phyloP scores from a whole-genome alignment of 1,140 invertebrate genomes.

The Drosophila eugracilis region DNA sequence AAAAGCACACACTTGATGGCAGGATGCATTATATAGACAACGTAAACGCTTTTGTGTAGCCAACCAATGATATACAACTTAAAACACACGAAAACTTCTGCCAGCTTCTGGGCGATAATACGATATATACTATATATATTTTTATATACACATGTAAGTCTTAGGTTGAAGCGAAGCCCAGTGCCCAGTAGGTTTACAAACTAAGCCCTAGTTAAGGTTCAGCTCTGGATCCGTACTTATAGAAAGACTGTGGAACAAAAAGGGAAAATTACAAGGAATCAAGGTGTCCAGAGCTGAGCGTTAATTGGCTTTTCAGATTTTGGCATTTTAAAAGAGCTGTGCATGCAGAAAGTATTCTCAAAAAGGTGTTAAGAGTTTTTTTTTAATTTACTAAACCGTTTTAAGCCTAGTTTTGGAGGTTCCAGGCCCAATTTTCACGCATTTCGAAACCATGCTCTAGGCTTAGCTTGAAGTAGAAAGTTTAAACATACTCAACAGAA shows the following conservation, averaged over 20 bases:
- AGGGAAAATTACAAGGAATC: conserved; percentile 51
- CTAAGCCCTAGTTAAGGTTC: conserved; percentile 18
- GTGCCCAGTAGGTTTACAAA: conserved; percentile 34
- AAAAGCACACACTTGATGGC: conserved; percentile 49
- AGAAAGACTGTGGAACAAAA: conserved; percentile 49
- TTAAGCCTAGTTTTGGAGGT: conserved; percentile 12
- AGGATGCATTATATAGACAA: conserved; percentile 34
- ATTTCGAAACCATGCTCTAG: conserved; percentile 14
- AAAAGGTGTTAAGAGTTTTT: not conserved
- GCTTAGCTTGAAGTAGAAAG: conserved; percentile 16
- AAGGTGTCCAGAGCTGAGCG: conserved; percentile 28
- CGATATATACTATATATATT: conserved; percentile 61
- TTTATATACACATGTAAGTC: conserved; percentile 67
- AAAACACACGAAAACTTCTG: conserved; percentile 16
- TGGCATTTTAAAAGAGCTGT: conserved; percentile 23
- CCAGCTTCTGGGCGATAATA: conserved; percentile 27
- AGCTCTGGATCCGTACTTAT: conserved; percentile 37
- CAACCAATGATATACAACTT: conserved; percentile 37
- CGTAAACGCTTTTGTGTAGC: conserved; percentile 69
- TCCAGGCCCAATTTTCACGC: too few relatives aligned
- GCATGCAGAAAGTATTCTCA: conserved; percentile 27
- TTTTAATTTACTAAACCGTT: not conserved
- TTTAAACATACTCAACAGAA: conserved; percentile 25
- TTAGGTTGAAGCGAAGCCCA: conserved; percentile 61
- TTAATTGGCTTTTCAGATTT: conserved; percentile 7